Evolutionary conservation across 2,888 invertebrate genomes (phyloP).

Genomic region (Brenthis daphne): DNA sequence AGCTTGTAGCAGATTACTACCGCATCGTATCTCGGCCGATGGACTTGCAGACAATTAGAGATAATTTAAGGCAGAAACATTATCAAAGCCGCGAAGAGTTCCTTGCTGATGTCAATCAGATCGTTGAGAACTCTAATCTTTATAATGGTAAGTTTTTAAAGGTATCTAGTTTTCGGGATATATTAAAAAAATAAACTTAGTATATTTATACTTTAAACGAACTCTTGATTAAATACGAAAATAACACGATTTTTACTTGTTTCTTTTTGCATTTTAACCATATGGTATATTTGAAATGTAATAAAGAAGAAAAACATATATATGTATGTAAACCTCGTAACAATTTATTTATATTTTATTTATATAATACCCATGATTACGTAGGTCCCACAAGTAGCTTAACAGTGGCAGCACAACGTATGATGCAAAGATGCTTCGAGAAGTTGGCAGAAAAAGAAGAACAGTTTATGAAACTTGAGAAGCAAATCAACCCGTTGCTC

Average conservation of each 20-base stretch:
- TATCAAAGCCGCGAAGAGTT: constrained; percentile 98
- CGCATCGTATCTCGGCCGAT: constrained; percentile 95
- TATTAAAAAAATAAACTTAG: not conserved
- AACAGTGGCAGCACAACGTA: constrained; percentile 92
- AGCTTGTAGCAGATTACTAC: constrained; percentile 96
- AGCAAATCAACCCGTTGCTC: constrained; percentile 98
- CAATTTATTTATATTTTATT: not conserved
- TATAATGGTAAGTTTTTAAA: constrained; percentile 88
- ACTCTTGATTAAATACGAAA: too few relatives aligned
- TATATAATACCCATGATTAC: not conserved
- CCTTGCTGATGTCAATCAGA: constrained; percentile 96
- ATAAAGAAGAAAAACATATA: too few relatives aligned
- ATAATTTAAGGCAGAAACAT: constrained; percentile 92
- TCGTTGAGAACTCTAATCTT: constrained; percentile 95
- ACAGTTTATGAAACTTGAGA: constrained; percentile 96
- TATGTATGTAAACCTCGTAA: too few relatives aligned
- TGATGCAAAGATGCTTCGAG: constrained; percentile 94
- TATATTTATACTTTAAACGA: too few relatives aligned
- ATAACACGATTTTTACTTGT: too few relatives aligned
- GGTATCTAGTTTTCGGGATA: not conserved
- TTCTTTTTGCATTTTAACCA: too few relatives aligned
- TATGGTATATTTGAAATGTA: too few relatives aligned
- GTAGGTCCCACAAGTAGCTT: constrained; percentile 89
- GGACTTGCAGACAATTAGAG: constrained; percentile 98
- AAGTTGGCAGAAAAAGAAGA: constrained; percentile 96